Percentiles rank a stretch among this genome's conserved stretches.
phyloP scores from a whole-genome alignment of 2,113 vertebrate genomes.

The Suncus etruscus region DNA sequence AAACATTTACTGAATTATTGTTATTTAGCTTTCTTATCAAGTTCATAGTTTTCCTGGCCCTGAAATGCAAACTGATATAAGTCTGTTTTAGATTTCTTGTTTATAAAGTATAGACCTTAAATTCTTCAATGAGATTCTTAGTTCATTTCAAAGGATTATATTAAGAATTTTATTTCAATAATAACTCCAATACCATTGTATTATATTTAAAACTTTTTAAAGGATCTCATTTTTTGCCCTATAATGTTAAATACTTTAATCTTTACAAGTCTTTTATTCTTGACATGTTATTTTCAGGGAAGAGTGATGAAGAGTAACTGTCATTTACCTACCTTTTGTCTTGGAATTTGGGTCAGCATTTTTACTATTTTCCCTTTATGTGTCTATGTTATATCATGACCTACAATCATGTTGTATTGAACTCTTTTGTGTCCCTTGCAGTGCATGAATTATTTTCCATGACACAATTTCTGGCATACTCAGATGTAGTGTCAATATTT shows the following conservation, averaged over 20 bases:
- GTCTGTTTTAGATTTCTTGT: constrained; percentile 44
- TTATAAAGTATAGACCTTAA: constrained; percentile 38
- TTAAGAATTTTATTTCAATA: too few relatives aligned
- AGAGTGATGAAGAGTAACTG: not conserved
- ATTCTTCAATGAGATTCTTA: constrained; percentile 25
- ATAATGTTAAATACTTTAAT: constrained; percentile 12
- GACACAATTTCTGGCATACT: not conserved
- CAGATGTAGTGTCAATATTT: not conserved
- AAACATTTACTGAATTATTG: constrained; percentile 22
- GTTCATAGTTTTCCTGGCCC: not conserved
- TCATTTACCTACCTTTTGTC: not conserved
- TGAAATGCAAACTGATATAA: not conserved
- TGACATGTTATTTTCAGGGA: not conserved
- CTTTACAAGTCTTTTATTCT: not conserved
- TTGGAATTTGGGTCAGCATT: not conserved
- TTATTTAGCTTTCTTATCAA: constrained; percentile 41
- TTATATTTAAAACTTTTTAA: not conserved
- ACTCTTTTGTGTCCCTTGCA: not conserved
- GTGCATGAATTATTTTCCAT: not conserved
- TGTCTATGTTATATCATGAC: not conserved
- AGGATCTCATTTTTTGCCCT: not conserved
- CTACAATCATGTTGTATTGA: constrained; percentile 14
- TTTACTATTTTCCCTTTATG: not conserved
- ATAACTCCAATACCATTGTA: too few relatives aligned
- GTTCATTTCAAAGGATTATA: constrained; percentile 2